Conservation (phyloP, 1,140 invertebrate species). For the Dermatophagoides farinae region DNA sequence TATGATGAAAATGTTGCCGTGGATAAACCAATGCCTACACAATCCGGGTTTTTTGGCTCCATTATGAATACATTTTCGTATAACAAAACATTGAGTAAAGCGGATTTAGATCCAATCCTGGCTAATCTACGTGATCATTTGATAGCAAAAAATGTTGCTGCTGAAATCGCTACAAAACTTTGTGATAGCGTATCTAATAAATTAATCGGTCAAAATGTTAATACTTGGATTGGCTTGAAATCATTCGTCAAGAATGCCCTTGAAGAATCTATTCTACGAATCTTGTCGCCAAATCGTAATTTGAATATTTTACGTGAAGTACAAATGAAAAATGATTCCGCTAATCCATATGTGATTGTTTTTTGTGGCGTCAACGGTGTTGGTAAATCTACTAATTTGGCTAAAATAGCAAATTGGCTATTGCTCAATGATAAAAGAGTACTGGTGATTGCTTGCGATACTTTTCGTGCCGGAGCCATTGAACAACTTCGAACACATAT, state of each 20-base stretch:
- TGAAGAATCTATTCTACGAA: conserved; percentile 29
- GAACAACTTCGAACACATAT: conserved; percentile 93
- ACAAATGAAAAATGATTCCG: conserved; percentile 54
- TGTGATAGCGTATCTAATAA: conserved; percentile 84
- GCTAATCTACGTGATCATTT: conserved; percentile 92
- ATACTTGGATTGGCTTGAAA: conserved; percentile 21
- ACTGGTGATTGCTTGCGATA: conserved; percentile 95
- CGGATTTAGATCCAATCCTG: conserved; percentile 56
- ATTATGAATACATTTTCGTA: conserved; percentile 13
- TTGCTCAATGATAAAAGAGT: conserved; percentile 93
- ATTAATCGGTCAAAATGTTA: conserved; percentile 48
- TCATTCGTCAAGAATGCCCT: conserved; percentile 24
- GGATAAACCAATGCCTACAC: conserved; percentile 3
- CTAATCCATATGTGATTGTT: conserved; percentile 73
- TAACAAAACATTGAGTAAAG: conserved; percentile 29
- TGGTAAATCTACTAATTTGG: conserved; percentile 96
- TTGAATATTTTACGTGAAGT: conserved; percentile 94
- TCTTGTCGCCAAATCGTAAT: conserved; percentile 77
- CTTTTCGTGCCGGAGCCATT: conserved; percentile 94
- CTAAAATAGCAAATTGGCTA: conserved; percentile 98
- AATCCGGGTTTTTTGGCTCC: conserved; percentile 10
- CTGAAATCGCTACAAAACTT: conserved; percentile 79
- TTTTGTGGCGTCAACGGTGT: conserved; percentile 99
- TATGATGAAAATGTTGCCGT: background rate
- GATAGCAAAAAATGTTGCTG: conserved; percentile 90